Evolutionary conservation across 2,888 invertebrate genomes (phyloP).

Genomic region (Drosophila pseudotalamancana): DNA sequence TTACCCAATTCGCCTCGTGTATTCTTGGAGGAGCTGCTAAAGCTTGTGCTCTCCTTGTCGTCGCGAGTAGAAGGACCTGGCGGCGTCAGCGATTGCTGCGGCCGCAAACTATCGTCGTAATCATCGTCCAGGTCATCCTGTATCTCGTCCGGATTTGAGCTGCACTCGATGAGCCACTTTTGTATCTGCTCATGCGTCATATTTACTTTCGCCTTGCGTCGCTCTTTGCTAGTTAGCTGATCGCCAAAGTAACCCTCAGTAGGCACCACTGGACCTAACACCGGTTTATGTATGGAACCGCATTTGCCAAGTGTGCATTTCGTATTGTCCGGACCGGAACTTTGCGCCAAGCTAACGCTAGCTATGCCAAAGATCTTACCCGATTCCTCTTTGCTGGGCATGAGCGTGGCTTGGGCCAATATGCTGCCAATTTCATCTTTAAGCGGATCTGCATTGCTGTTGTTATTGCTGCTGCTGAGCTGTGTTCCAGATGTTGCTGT

Average conservation of each 20-base stretch:
- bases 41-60: constrained; percentile 83
- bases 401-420: constrained; percentile 82
- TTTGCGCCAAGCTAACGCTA: constrained; percentile 84
- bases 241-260: constrained; percentile 84
- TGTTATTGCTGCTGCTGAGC: constrained; percentile 7
- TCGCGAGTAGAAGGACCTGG: constrained; percentile 80
- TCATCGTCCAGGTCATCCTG: constrained; percentile 84
- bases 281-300: constrained; percentile 84
- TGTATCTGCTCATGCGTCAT: constrained; percentile 90
- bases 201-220: constrained; percentile 87
- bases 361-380: constrained; percentile 85
- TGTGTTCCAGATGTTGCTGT: constrained; percentile 7
- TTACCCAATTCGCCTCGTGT: constrained; percentile 82
- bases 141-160: constrained; percentile 85
- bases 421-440: constrained; percentile 83
- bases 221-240: constrained; percentile 83
- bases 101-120: constrained; percentile 82
- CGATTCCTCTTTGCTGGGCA: constrained; percentile 85
- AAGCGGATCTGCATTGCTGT: constrained; percentile 70
- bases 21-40: constrained; percentile 82
- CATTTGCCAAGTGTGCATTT: constrained; percentile 85
- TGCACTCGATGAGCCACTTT: constrained; percentile 87
- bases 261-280: constrained; percentile 84
- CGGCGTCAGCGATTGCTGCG: constrained; percentile 81
- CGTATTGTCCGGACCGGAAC: constrained; percentile 84